Evolutionary conservation across 2,113 vertebrate species (phyloP).

Genomic region (Caranx melampygus): DNA sequence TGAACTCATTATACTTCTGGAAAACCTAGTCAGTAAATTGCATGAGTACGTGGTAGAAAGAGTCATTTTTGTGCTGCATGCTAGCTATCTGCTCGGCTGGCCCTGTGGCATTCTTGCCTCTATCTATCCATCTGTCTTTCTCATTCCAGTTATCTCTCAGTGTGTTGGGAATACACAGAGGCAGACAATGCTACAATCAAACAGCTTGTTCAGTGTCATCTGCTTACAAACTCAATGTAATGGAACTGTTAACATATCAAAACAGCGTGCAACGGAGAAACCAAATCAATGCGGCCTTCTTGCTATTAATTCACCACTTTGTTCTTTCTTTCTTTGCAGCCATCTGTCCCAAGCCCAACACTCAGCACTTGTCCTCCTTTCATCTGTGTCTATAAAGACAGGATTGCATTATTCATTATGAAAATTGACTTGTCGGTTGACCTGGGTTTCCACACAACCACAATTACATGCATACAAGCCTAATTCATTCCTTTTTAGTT

Average conservation of each 20-base stretch:
- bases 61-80: neutral
- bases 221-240: neutral
- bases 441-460: neutral
- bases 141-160: neutral
- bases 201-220: slow-evolving; percentile 13
- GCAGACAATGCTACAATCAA: neutral
- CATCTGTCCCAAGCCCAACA: slow-evolving; percentile 47
- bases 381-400: slow-evolving; percentile 50
- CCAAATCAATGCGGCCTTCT: slow-evolving; percentile 9
- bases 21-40: neutral
- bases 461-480: neutral
- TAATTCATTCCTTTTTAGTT: slow-evolving; percentile 13
- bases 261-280: slow-evolving; percentile 1
- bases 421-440: slow-evolving; percentile 42
- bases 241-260: slow-evolving; percentile 21
- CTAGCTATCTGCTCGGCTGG: neutral
- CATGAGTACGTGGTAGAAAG: neutral
- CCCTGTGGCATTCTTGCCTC: neutral
- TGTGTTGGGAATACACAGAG: slow-evolving; percentile 27
- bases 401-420: slow-evolving; percentile 56
- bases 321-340: slow-evolving; percentile 38
- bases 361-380: slow-evolving; percentile 41
- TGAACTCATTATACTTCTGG: neutral
- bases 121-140: slow-evolving; percentile 9
- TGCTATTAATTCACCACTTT: slow-evolving; percentile 18